Evolutionary conservation across 2,888 invertebrate species (phyloP).

Genomic region (Tromatobia lineatoria): DNA sequence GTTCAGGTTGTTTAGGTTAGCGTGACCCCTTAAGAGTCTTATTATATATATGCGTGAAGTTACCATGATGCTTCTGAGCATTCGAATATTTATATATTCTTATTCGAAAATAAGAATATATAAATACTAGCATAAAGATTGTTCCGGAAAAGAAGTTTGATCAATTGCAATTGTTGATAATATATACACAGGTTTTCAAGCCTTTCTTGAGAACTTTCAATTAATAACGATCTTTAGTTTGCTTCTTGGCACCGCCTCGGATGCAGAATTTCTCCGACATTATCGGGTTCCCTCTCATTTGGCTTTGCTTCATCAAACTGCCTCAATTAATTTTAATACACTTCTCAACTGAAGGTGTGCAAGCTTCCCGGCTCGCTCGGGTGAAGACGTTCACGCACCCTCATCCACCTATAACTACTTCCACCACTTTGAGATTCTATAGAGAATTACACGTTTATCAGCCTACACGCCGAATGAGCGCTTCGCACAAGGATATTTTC

Average conservation of each 20-base stretch:
- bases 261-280: conserved; percentile 21
- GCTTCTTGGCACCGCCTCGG: background rate
- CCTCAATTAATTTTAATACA: conserved; percentile 67
- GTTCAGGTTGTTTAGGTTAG: too few species aligned
- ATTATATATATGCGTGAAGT: too few species aligned
- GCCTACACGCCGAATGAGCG: background rate
- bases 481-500: background rate
- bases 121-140: background rate
- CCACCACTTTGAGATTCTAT: conserved; percentile 16
- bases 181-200: background rate
- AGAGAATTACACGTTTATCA: background rate
- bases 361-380: background rate
- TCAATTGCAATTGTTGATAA: background rate
- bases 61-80: too few species aligned
- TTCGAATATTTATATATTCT: too few species aligned
- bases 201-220: background rate
- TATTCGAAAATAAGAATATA: background rate
- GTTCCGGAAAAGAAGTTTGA: background rate
- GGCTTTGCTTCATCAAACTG: conserved; percentile 41
- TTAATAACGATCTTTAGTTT: background rate
- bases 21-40: too few species aligned
- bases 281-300: conserved; percentile 26
- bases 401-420: background rate
- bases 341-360: conserved; percentile 6
- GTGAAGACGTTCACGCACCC: conserved; percentile 18